These are phyloP conservation scores for Drosophila lacteicornis DNA, from an alignment of 1,140 invertebrate species.

Conservation along the genomic window DNA sequence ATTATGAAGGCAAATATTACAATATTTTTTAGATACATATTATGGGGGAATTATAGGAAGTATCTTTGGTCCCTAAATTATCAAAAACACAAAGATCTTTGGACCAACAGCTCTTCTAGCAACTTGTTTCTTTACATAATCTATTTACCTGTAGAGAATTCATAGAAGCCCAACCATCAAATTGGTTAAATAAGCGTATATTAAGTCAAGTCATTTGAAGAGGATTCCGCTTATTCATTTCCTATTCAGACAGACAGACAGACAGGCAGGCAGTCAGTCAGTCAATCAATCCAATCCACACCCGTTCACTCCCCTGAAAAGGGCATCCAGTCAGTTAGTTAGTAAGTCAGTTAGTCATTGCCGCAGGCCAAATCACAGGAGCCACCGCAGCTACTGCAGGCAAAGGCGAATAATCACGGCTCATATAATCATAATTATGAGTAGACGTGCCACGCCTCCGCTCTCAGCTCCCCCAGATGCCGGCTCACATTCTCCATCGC, in stretches of 20 bases:
- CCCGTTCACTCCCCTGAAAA: constrained; percentile 4
- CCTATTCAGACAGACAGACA: constrained; percentile 6
- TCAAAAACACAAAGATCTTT: no score
- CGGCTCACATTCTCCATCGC: neutral
- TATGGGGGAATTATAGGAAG: no score
- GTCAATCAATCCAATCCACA: constrained; percentile 37
- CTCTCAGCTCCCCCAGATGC: constrained; percentile 1
- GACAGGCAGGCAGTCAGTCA: constrained; percentile 1
- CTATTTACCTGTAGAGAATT: neutral
- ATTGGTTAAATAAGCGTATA: constrained; percentile 10
- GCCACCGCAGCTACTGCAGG: constrained; percentile 7
- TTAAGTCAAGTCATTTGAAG: constrained; percentile 10
- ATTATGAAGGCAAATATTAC: neutral
- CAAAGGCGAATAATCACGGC: constrained; percentile 58
- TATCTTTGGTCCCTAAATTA: no score
- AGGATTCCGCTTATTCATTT: constrained; percentile 20
- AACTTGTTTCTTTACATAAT: no score
- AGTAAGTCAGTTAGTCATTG: constrained; percentile 59
- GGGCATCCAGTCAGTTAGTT: constrained; percentile 33
- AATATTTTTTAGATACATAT: no score
- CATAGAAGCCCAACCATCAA: neutral
- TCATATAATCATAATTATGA: constrained; percentile 74
- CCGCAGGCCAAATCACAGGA: constrained; percentile 56
- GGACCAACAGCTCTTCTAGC: no score
- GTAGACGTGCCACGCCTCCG: constrained; percentile 30